A percentile compares a stretch with the other conserved stretches of the same genome.
phyloP scores from a whole-genome alignment of 2,888 invertebrate genomes.

The Dendrolimus pini region DNA sequence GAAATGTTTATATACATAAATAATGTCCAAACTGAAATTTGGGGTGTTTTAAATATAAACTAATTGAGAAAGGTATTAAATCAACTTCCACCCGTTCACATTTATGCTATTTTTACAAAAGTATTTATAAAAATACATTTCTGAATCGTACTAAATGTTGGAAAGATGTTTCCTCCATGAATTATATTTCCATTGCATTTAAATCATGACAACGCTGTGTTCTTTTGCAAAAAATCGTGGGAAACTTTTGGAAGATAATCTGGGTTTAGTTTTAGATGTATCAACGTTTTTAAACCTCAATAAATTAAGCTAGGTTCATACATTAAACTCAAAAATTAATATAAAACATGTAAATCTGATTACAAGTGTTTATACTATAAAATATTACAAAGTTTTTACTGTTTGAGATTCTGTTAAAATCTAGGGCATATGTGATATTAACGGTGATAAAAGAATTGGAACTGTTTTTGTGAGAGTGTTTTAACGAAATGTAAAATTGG shows the following conservation, averaged over 20 bases:
- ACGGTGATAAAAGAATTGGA: constrained; percentile 28
- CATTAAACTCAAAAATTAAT: no score
- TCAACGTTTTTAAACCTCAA: no score
- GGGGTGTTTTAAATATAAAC: background rate
- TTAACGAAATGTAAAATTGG: constrained; percentile 26
- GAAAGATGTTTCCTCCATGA: background rate
- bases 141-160: background rate
- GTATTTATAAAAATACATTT: background rate
- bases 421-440: background rate
- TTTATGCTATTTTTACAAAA: background rate
- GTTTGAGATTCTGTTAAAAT: constrained; percentile 1
- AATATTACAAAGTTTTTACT: background rate
- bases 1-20: background rate
- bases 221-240: no score
- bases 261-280: no score
- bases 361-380: no score
- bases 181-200: background rate
- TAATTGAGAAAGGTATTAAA: background rate
- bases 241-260: no score
- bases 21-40: background rate
- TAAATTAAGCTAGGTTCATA: no score
- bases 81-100: background rate
- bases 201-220: background rate
- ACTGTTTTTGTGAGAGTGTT: constrained; percentile 17
- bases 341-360: no score